Evolutionary conservation across 2,113 vertebrate genomes (phyloP).

Genomic region (Trematocara nigrifrons): DNA sequence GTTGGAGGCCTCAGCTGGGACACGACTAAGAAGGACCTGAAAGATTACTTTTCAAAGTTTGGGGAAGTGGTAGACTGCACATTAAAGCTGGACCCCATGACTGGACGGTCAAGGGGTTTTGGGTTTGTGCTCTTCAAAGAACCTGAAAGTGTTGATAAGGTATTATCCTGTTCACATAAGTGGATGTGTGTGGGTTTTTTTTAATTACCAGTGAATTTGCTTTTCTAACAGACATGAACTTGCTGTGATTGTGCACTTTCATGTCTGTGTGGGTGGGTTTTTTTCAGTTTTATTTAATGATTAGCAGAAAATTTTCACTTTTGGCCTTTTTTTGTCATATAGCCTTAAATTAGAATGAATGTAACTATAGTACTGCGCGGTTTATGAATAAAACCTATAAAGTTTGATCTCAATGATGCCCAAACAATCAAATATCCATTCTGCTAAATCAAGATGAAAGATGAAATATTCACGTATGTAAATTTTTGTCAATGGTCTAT

Average conservation of each 20-base stretch:
- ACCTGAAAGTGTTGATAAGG: conserved; percentile 94
- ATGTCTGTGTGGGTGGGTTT: rapidly evolving
- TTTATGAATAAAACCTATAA: neutral
- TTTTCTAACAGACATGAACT: neutral
- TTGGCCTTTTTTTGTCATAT: neutral
- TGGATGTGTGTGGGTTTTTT: neutral
- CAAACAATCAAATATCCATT: neutral
- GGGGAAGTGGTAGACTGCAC: conserved; percentile 98
- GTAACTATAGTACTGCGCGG: neutral
- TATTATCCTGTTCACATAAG: conserved; percentile 24
- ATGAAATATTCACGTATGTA: neutral
- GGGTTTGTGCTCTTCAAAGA: conserved; percentile 98
- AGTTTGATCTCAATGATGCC: neutral
- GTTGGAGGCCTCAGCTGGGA: conserved; percentile 98
- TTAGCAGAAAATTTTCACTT: neutral
- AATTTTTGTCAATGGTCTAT: neutral
- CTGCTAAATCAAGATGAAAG: neutral
- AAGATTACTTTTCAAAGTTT: conserved; percentile 97
- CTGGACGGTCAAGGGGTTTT: conserved; percentile 93
- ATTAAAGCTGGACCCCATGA: conserved; percentile 95
- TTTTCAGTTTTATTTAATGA: neutral
- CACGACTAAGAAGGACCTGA: conserved; percentile 98
- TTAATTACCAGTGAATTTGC: neutral
- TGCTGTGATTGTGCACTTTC: neutral
- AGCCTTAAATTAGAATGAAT: neutral